Base-by-base conservation (phyloP, 2,888 invertebrate genomes). In the Apotomis turbidana region DNA sequence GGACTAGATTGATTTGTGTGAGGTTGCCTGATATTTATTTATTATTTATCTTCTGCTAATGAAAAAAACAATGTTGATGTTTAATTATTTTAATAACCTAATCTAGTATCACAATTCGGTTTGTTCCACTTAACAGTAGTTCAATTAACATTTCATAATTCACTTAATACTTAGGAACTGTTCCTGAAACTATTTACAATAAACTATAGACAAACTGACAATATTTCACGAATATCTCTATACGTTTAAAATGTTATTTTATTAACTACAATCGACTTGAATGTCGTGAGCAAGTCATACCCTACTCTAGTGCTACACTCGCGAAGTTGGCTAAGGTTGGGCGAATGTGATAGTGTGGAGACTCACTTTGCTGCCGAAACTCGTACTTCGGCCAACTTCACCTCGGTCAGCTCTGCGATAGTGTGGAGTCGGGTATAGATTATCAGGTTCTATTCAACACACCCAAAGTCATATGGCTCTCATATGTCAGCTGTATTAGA, bases 91-190 rank as follows among this genome's bases (percentile, higher is more conserved):
- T 75, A 71, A 70, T 75, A 71, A 60, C 73, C 76, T 77, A 76
- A 67, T 64, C 77, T 82, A 84, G 77, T 82, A 83, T 84, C 85
- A 84, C 83, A 84, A 81, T 78, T 83, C 73, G 78, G 78, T 81
- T 81, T 79, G 75, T 77, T 76, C 57, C 71, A 52, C 71, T 71
- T 71, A 71, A 55, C 4, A 12, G n/a, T 71, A 66, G 10, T 4
- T 67, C 51, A 51, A 67, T 67, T 61, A 71, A 71, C 60, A 46
- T 49, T 12, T 67, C 51, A 61, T 51, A 60, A 57, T 38, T 46
- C 38, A 49, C 46, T 55, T 55, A 71, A 66, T 61, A 57, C 55
- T 67, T 71, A 71, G 67, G 71, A 71, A 57, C 61, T 71, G 49
- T 70, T 54, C 66, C 51, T 36, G 41, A 57, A 59, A 54, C 27